Base-by-base conservation (phyloP, 2,113 vertebrate genomes). In the Lepisosteus oculatus region DNA sequence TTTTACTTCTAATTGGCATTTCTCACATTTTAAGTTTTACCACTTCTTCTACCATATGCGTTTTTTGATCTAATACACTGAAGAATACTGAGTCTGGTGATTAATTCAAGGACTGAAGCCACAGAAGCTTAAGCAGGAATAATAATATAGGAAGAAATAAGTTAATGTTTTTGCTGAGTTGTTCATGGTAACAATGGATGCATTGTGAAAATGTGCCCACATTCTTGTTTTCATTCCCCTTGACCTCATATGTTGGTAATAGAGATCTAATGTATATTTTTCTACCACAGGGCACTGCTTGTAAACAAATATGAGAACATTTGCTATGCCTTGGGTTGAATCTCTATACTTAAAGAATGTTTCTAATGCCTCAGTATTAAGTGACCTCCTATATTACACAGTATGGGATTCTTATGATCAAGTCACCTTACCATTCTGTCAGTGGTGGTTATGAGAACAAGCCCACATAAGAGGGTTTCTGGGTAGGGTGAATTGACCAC, bases 401-500 rank as follows among this genome's bases (percentile, higher is more conserved):
- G 83, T 75, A 74, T 82, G 77, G 83, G 85, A 87, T 87, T 83
- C 78, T 74, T 79, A 84, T 83, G 87, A 89, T 81, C 82, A 78
- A 87, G 83, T 78, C 81, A 78, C 80, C 80, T 80, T 79, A 82
- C 79, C 83, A 78, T 85, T 85, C 81, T 87, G 86, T 91, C 85
- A 90, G 86, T 84, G 85, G 88, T 85, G 89, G 88, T 89, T 86
- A 90, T 86, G 79, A 80, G 78, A 44, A 74, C 77, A 67, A 56
- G 70, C 79, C 88, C 89, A 89, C 89, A 90, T 90, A 83, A 85
- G 82, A 89, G 87, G 81, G 83, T 88, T 90, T 84, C 87, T 84
- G 81, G 84, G 84, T 83, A 85, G 83, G 84, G 80, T 79, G 79
- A 87, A 85, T 74, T 77, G 77, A 55, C 90, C 89, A 86, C 87